Conservation (phyloP, 2,888 invertebrate genomes). For the Amphipoea lucens region DNA sequence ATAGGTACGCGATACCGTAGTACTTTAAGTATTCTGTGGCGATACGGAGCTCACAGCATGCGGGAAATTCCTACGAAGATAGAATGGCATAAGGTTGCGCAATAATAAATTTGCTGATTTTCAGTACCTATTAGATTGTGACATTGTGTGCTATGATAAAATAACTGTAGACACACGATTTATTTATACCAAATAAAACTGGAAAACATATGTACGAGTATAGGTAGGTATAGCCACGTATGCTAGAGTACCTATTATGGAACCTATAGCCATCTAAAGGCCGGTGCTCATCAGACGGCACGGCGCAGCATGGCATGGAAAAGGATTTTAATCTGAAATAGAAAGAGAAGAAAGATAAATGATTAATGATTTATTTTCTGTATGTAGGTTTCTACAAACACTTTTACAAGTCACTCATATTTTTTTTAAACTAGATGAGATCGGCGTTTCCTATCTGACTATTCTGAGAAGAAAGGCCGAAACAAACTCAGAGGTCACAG, state of each 20-base stretch:
- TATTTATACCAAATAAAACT: neutral
- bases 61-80: neutral
- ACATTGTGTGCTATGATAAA: conserved; percentile 4
- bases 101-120: conserved; percentile 13
- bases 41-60: neutral
- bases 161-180: neutral
- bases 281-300: neutral
- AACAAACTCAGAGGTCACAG: no score
- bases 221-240: neutral
- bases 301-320: neutral
- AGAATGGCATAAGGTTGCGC: conserved; percentile 10
- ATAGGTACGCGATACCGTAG: no score
- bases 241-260: no score
- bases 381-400: no score
- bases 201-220: neutral
- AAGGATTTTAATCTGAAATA: neutral
- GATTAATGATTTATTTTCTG: no score
- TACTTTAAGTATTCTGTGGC: no score
- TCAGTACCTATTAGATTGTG: conserved; percentile 15
- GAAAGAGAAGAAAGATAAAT: no score
- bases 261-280: neutral
- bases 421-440: no score
- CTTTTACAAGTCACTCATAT: no score
- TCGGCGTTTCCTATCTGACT: no score
- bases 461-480: no score